Base-by-base conservation (phyloP, 2,888 invertebrate genomes). In the Agriopis aurantiaria region DNA sequence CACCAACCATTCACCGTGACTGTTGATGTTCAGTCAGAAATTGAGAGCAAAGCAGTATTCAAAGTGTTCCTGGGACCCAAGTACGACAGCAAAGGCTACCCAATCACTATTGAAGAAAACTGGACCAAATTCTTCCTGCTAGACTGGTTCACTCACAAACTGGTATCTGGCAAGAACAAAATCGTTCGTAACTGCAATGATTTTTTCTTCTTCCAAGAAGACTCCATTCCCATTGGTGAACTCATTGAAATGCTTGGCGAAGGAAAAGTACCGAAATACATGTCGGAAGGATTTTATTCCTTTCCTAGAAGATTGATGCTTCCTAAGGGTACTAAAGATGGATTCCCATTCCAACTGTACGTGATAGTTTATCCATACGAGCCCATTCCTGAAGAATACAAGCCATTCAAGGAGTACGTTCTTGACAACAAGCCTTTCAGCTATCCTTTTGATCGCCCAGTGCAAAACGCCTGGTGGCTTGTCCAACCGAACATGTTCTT, bases 31-130 rank as follows among this genome's bases (percentile, higher is more conserved):
- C 93, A 95, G 65, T 95, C 96, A 66, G 95, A 96, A 62, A 93
- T 95, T 73, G 88, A 92, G 9, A 89, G 89, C 49, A 94, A 96
- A 71, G 96, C 95, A 3, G 92, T 95, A 12, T 86, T 97, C 67
- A 96, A 96, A 77, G 88, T 96, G 41, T 97, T 96, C 95, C 80
- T 97, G 49, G 97, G 96, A 74, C 97, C 97, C 8, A 97, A 96
- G 87, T 96, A 95, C 82, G 96, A 96, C 80, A 91, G 94, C 75
- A 92, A 94, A 58, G 95, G 94, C 56, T 94, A 92, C 73, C 88
- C 89, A 43, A 81, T 95, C 33, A 87, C 88, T 71, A 82, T 96
- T 14, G 91, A 95, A 72, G 90, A 96, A 14, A 95, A 95, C 84
- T 94, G 95, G 85, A 88, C 92, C 79, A 95, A 96, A 84, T 96